Evolutionary conservation across 53 echinoderm and acorn worm species (phyloP).

Genomic region (Temnopleurus reevesii): DNA sequence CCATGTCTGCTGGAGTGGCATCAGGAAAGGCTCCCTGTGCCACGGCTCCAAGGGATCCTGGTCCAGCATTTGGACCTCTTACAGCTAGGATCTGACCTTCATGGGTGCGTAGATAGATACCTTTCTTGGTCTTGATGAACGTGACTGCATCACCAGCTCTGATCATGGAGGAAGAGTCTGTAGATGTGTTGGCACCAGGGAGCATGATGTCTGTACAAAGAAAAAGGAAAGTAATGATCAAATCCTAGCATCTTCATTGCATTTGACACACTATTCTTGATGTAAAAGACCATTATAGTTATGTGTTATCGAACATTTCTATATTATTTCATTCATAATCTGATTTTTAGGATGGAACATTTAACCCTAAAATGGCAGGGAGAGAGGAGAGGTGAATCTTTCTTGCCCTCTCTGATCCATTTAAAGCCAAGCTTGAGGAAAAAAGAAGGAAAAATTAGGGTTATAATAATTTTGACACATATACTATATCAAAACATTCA

Average conservation of each 20-base stretch:
- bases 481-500: too few species aligned
- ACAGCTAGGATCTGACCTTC: slow-evolving; percentile 95
- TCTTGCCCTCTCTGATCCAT: too few species aligned
- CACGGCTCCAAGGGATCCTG: slow-evolving; percentile 38
- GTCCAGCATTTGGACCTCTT: slow-evolving; percentile 65
- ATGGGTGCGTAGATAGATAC: slow-evolving; percentile 90
- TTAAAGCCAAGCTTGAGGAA: too few species aligned
- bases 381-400: too few species aligned
- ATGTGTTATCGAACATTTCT: too few species aligned
- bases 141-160: slow-evolving; percentile 93
- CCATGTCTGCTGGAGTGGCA: background rate
- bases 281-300: too few species aligned
- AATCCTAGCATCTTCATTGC: background rate
- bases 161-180: slow-evolving; percentile 79
- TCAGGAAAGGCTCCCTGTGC: slow-evolving; percentile 40
- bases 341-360: too few species aligned
- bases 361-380: too few species aligned
- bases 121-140: slow-evolving; percentile 94
- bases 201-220: slow-evolving; percentile 78
- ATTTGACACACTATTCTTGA: too few species aligned
- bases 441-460: too few species aligned
- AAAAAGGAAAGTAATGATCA: background rate
- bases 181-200: slow-evolving; percentile 74
- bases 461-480: too few species aligned
- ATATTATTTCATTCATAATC: too few species aligned